Evolutionary conservation across 2,113 vertebrate genomes (phyloP).

Genomic region (Zosterops hypoxanthus): DNA sequence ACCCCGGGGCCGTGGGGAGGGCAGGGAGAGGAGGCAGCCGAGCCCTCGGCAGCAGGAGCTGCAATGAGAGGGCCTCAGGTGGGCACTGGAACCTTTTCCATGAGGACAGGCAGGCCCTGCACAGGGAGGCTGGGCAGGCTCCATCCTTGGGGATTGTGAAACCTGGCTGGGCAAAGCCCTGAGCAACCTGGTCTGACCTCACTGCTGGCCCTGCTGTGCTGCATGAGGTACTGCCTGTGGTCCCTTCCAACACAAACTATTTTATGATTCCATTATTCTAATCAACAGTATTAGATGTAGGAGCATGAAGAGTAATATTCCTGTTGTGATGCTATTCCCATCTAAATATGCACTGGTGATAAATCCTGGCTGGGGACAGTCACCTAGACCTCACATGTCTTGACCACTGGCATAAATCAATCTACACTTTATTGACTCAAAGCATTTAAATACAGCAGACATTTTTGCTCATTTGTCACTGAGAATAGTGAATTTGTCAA

Average conservation of each 20-base stretch:
- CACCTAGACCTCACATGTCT: neutral
- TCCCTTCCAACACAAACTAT: neutral
- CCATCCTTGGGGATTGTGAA: neutral
- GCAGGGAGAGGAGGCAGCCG: accelerated
- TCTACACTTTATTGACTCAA: neutral
- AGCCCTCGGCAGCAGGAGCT: neutral
- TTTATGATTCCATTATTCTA: neutral
- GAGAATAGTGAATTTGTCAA: neutral
- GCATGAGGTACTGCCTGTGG: neutral
- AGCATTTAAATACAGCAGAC: neutral
- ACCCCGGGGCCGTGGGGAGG: neutral
- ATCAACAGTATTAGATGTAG: neutral
- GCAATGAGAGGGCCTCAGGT: neutral
- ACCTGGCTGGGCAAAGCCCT: neutral
- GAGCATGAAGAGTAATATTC: neutral
- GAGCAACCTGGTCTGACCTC: neutral
- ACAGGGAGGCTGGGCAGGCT: neutral
- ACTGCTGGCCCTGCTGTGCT: neutral
- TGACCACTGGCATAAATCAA: neutral
- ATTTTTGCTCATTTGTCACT: neutral
- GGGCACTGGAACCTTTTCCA: neutral
- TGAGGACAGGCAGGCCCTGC: neutral
- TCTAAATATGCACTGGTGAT: neutral
- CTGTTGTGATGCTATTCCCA: neutral
- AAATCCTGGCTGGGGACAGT: neutral